Evolutionary conservation across 1,140 invertebrate species (phyloP).

Genomic region (Proales similis): DNA sequence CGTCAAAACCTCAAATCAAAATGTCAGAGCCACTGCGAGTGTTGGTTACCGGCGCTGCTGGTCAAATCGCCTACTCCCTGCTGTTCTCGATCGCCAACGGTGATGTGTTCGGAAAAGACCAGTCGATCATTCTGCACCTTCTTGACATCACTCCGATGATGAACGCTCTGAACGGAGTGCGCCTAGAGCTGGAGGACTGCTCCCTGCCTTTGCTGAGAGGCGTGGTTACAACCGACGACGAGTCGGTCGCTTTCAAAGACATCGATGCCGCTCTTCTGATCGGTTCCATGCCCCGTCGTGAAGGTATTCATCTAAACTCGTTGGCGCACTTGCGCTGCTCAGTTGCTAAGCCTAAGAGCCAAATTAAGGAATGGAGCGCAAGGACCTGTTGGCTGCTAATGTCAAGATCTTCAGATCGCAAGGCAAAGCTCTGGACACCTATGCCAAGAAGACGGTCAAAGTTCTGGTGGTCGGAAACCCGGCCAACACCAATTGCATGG

Average conservation of each 20-base stretch:
- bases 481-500: slow-evolving; percentile 95
- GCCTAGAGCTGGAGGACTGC: slow-evolving; percentile 93
- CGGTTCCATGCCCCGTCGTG: slow-evolving; percentile 92
- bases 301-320: too few species aligned
- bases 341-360: too few species aligned
- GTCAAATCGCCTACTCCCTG: slow-evolving; percentile 96
- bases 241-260: slow-evolving; percentile 82
- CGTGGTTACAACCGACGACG: slow-evolving; percentile 77
- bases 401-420: slow-evolving; percentile 94
- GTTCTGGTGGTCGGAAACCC: slow-evolving; percentile 97
- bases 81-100: slow-evolving; percentile 87
- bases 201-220: slow-evolving; percentile 67
- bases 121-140: slow-evolving; percentile 78
- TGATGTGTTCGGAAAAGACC: slow-evolving; percentile 85
- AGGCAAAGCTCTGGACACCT: slow-evolving; percentile 82
- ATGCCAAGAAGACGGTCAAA: slow-evolving; percentile 87
- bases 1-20: background rate
- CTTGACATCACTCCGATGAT: slow-evolving; percentile 93
- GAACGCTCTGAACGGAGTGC: slow-evolving; percentile 85
- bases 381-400: slow-evolving; percentile 88
- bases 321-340: too few species aligned
- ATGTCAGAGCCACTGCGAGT: slow-evolving; percentile 61
- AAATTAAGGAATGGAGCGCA: slow-evolving; percentile 99
- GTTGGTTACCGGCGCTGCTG: slow-evolving; percentile 85
- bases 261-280: slow-evolving; percentile 95